phyloP scores from a whole-genome alignment of 2,113 vertebrate species.

The Urocynchramus pylzowi region DNA sequence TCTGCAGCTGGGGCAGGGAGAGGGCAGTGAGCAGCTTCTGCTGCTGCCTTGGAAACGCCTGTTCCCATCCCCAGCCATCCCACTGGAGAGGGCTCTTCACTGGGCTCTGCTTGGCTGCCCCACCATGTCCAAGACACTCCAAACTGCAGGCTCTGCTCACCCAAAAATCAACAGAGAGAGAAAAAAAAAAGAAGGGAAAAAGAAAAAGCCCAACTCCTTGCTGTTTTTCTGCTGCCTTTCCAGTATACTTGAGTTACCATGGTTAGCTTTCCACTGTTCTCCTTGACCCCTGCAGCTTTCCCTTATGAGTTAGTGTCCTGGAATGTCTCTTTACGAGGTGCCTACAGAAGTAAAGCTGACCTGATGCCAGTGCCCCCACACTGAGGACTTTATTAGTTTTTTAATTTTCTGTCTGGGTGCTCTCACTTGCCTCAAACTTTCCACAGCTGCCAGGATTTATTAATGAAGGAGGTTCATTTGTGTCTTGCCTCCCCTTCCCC shows the following conservation, averaged over 20 bases:
- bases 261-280: slow-evolving; percentile 68
- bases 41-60: background rate
- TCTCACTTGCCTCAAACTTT: slow-evolving; percentile 76
- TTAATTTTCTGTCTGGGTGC: slow-evolving; percentile 84
- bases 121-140: background rate
- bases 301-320: slow-evolving; percentile 80
- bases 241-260: slow-evolving; percentile 63
- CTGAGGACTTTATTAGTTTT: slow-evolving; percentile 83
- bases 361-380: slow-evolving; percentile 78
- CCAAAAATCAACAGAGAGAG: background rate
- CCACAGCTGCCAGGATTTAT: slow-evolving; percentile 75
- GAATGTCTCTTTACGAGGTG: slow-evolving; percentile 83
- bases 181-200: background rate
- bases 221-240: slow-evolving; percentile 20
- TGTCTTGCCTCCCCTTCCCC: slow-evolving; percentile 18
- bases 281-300: slow-evolving; percentile 73
- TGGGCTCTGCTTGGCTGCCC: background rate
- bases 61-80: background rate
- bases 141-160: background rate
- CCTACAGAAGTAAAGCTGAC: slow-evolving; percentile 75
- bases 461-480: slow-evolving; percentile 46
- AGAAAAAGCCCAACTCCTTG: background rate
- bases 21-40: background rate
- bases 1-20: background rate
- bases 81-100: background rate